These are phyloP conservation scores for Apostichopus leukothele DNA, from an alignment of 53 echinoderm and acorn worm species.

Conservation along the genomic window DNA sequence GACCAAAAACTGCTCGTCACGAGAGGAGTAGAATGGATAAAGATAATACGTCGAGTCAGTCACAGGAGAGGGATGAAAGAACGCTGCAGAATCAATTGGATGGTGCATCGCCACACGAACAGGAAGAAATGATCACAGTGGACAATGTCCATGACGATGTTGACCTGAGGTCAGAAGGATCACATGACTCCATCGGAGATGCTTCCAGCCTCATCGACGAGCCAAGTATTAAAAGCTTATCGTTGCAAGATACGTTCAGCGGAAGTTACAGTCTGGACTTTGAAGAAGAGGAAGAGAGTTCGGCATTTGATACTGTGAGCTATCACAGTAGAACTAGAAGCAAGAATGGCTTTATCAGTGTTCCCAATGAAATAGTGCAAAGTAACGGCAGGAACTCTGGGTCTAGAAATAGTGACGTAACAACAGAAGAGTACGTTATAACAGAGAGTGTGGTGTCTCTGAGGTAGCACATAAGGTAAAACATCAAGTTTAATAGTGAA, in stretches of 20 bases:
- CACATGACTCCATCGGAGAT: slow-evolving; percentile 13
- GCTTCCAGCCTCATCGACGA: slow-evolving; percentile 23
- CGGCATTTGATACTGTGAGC: slow-evolving; percentile 10
- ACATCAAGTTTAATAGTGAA: no score
- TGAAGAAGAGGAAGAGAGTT: slow-evolving; percentile 24
- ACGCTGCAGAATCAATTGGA: neutral
- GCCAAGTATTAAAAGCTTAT: slow-evolving; percentile 26
- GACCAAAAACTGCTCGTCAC: slow-evolving; percentile 3
- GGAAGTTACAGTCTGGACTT: slow-evolving; percentile 39
- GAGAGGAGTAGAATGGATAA: neutral
- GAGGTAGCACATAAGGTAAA: neutral
- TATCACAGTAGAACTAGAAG: slow-evolving; percentile 13
- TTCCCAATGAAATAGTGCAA: neutral
- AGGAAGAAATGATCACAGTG: neutral
- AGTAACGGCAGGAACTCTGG: neutral
- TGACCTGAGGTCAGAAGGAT: neutral
- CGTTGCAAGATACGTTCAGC: slow-evolving; percentile 14
- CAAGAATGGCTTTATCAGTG: slow-evolving; percentile 6
- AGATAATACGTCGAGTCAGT: neutral
- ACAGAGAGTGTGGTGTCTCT: slow-evolving; percentile 62
- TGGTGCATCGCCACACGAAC: no score
- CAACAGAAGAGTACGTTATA: slow-evolving; percentile 56
- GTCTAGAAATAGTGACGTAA: neutral
- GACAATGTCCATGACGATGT: neutral
- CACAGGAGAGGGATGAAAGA: neutral